phyloP scores from a whole-genome alignment of 1,140 invertebrate genomes.

The Bombyx mandarina region DNA sequence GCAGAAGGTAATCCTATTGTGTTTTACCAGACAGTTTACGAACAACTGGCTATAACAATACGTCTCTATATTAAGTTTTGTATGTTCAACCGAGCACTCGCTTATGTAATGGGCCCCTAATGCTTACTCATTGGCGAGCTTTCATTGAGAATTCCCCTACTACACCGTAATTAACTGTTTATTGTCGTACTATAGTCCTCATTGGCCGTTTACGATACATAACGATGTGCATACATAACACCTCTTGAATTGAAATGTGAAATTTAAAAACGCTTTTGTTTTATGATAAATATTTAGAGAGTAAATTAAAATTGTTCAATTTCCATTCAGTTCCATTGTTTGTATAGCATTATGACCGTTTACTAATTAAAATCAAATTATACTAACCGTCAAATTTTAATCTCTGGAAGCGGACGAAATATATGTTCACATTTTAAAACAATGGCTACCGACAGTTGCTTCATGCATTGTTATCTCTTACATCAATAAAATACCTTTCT shows the following conservation, averaged over 20 bases:
- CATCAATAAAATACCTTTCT: constrained; percentile 57
- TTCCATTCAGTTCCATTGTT: too few species aligned
- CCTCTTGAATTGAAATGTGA: too few species aligned
- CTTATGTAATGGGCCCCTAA: constrained; percentile 40
- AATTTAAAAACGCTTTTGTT: too few species aligned
- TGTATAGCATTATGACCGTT: background rate
- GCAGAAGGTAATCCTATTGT: too few species aligned
- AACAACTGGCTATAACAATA: too few species aligned
- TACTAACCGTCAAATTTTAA: constrained; percentile 39
- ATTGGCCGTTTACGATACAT: constrained; percentile 30
- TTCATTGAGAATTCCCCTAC: constrained; percentile 37
- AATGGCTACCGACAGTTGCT: constrained; percentile 53
- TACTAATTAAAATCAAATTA: constrained; percentile 49
- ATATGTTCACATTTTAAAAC: constrained; percentile 56
- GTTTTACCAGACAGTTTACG: too few species aligned
- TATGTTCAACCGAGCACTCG: background rate
- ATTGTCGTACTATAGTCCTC: constrained; percentile 26
- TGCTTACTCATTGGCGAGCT: constrained; percentile 63
- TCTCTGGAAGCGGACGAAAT: constrained; percentile 31
- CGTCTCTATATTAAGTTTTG: too few species aligned
- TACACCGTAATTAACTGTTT: constrained; percentile 51
- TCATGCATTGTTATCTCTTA: constrained; percentile 37
- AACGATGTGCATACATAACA: too few species aligned
- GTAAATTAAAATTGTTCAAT: too few species aligned
- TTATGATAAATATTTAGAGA: too few species aligned